Percentiles rank a stretch among this genome's conserved stretches.
These are phyloP conservation scores for Chionomys nivalis DNA, from an alignment of 2,113 vertebrate species.

Conservation along the genomic window DNA sequence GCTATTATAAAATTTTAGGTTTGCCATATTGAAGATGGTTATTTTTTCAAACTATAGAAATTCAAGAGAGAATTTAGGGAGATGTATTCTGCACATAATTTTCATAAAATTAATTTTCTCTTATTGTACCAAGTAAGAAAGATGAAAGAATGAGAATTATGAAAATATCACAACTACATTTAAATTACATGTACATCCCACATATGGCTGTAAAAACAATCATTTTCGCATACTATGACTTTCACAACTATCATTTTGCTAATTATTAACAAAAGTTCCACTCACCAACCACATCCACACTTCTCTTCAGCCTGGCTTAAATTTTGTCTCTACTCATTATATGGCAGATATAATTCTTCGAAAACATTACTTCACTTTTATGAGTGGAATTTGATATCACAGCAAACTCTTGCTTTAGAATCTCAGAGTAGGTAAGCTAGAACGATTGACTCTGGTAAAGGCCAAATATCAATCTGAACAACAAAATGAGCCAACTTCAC, in stretches of 20 bases:
- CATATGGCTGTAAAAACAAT: neutral
- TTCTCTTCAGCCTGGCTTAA: neutral
- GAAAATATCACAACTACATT: neutral
- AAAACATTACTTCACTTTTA: neutral
- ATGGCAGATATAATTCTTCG: neutral
- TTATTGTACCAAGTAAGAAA: neutral
- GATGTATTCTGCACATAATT: neutral
- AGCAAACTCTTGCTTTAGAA: no score
- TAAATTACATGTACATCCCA: neutral
- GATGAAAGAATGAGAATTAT: neutral
- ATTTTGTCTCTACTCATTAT: neutral
- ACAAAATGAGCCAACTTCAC: neutral
- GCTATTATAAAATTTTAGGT: neutral
- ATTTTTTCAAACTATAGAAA: neutral
- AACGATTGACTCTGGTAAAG: neutral
- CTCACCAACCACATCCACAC: neutral
- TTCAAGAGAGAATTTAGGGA: neutral
- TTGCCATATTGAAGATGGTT: neutral
- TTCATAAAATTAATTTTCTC: neutral
- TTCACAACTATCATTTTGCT: neutral
- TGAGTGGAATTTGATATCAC: neutral
- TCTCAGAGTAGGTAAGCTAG: no score
- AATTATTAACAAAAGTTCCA: neutral
- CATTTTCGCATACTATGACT: fast-evolving
- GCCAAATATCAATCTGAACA: neutral